These are phyloP conservation scores for Chrysocyon brachyurus DNA, from an alignment of 2,797 vertebrate genomes.

Conservation along the genomic window DNA sequence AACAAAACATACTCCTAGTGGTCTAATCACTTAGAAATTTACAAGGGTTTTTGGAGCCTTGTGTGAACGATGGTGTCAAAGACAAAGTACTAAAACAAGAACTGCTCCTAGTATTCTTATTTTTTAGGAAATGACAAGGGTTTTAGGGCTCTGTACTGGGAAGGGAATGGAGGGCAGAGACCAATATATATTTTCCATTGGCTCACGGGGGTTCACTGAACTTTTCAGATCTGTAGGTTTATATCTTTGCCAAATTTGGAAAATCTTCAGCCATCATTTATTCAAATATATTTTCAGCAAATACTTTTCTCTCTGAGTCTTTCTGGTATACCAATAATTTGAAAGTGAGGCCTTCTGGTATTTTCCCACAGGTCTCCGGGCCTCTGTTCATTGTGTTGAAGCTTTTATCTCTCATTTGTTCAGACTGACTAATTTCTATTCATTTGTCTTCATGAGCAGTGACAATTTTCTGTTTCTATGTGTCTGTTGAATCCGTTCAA, in stretches of 20 bases:
- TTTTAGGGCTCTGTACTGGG: not conserved
- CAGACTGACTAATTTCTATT: not conserved
- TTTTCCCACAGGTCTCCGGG: not conserved
- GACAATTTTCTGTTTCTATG: not conserved
- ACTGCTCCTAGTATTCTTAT: not conserved
- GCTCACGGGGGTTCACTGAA: not conserved
- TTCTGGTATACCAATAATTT: not conserved
- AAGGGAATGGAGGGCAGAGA: not conserved
- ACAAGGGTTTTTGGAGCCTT: not conserved
- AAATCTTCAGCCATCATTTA: not conserved
- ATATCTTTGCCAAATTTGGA: not conserved
- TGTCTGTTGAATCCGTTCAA: not conserved
- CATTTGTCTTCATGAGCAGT: not conserved
- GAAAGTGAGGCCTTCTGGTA: not conserved
- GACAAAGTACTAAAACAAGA: not conserved
- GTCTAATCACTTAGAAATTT: not conserved
- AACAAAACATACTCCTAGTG: not conserved
- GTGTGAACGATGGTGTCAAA: not conserved
- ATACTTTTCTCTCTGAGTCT: not conserved
- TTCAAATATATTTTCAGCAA: not conserved
- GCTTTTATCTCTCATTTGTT: not conserved
- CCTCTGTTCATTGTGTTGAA: not conserved
- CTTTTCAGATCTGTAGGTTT: not conserved
- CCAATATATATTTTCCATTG: not conserved
- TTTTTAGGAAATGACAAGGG: not conserved